Percentiles rank a stretch among this genome's conserved stretches.
phyloP scores from a whole-genome alignment of 2,888 invertebrate species.

The Acronicta alni region DNA sequence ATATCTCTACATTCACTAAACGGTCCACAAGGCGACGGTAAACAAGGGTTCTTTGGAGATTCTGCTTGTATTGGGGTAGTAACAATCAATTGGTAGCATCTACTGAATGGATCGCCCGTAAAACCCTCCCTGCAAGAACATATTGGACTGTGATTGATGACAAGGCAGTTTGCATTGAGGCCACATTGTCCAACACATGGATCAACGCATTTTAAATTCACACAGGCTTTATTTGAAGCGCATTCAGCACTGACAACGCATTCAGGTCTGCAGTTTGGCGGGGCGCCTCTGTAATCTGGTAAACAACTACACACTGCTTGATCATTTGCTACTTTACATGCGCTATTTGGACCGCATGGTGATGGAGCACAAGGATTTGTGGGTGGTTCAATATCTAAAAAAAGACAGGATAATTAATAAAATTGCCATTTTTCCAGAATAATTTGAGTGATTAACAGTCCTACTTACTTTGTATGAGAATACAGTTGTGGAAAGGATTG shows the following conservation, averaged over 20 bases:
- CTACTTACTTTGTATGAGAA: conserved; percentile 72
- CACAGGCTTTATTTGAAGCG: conserved; percentile 90
- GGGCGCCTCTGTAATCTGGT: conserved; percentile 90
- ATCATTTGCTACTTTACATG: conserved; percentile 92
- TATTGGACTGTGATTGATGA: conserved; percentile 92
- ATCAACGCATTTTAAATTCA: conserved; percentile 92
- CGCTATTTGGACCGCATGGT: conserved; percentile 95
- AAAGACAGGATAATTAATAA: background rate
- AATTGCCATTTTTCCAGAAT: background rate
- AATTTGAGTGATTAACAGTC: background rate
- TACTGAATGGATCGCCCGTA: conserved; percentile 91
- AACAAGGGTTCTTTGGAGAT: conserved; percentile 86
- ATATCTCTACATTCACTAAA: conserved; percentile 91
- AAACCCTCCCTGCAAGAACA: conserved; percentile 90
- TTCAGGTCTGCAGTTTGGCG: conserved; percentile 93
- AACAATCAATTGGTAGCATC: conserved; percentile 83
- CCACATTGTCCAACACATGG: conserved; percentile 94
- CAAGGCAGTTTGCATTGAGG: conserved; percentile 92
- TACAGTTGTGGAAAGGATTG: conserved; percentile 87
- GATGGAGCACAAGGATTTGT: conserved; percentile 92
- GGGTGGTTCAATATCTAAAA: conserved; percentile 74
- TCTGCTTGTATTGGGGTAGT: conserved; percentile 63
- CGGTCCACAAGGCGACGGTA: conserved; percentile 91
- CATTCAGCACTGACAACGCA: conserved; percentile 93
- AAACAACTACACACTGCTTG: conserved; percentile 93